Evolutionary conservation across 1,140 invertebrate genomes (phyloP).

Genomic region (Zaprionus ghesquierei): DNA sequence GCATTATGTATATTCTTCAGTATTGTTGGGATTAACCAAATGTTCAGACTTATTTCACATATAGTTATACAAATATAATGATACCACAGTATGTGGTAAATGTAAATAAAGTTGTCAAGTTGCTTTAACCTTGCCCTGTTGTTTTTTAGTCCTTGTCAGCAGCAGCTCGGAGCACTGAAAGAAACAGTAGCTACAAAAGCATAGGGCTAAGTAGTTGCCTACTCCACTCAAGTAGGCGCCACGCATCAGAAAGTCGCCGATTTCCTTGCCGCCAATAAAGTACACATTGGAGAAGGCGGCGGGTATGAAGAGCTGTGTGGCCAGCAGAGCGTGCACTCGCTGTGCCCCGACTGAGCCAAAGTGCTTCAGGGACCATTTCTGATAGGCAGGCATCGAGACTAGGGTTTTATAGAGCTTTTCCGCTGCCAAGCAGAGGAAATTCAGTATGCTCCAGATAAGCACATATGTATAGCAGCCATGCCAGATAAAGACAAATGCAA

Average conservation of each 20-base stretch:
- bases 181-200: constrained; percentile 76
- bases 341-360: constrained; percentile 63
- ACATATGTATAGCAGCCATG: constrained; percentile 91
- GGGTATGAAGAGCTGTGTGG: constrained; percentile 88
- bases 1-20: background rate
- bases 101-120: constrained; percentile 24
- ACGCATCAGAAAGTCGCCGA: constrained; percentile 87
- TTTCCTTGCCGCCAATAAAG: constrained; percentile 89
- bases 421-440: constrained; percentile 90
- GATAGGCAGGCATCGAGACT: constrained; percentile 80
- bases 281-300: constrained; percentile 93
- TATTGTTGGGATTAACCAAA: background rate
- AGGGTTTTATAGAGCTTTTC: constrained; percentile 86
- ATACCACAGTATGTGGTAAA: background rate
- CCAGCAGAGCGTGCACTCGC: constrained; percentile 87
- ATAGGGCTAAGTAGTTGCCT: constrained; percentile 67
- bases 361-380: constrained; percentile 74
- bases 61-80: constrained; percentile 8
- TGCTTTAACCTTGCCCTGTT: constrained; percentile 20
- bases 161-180: constrained; percentile 77
- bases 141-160: constrained; percentile 17
- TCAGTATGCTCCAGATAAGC: constrained; percentile 92
- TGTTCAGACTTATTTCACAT: constrained; percentile 2
- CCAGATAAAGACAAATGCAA: constrained; percentile 94
- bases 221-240: constrained; percentile 83